Conservation (phyloP, 1,140 invertebrate genomes). For the Drosophila lowei region DNA sequence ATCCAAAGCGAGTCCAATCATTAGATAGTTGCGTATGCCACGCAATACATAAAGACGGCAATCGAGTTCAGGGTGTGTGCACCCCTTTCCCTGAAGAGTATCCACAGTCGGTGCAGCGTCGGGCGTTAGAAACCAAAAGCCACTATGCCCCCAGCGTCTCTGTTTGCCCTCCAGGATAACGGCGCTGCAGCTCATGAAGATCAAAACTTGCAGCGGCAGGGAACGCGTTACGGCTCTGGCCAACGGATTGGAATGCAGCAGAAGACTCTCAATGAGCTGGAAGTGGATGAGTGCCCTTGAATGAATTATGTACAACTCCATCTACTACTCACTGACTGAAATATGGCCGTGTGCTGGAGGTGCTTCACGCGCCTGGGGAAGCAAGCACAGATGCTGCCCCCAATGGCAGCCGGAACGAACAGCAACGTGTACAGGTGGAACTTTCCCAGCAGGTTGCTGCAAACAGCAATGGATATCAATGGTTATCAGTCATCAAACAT, state of each 20-base stretch:
- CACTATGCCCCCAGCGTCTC: slow-evolving; percentile 18
- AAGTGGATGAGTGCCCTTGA: not conserved
- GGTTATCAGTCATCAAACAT: no score
- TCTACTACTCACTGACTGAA: slow-evolving; percentile 55
- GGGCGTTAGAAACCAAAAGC: slow-evolving; percentile 62
- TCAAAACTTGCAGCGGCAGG: slow-evolving; percentile 25
- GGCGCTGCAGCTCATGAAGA: slow-evolving; percentile 58
- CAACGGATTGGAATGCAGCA: slow-evolving; percentile 36
- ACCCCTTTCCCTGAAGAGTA: not conserved
- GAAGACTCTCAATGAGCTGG: slow-evolving; percentile 52
- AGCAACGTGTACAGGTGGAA: slow-evolving; percentile 36
- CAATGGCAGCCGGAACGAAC: slow-evolving; percentile 45
- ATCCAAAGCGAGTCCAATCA: slow-evolving; percentile 54
- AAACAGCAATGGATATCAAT: not conserved
- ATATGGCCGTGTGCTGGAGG: slow-evolving; percentile 45
- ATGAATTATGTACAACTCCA: not conserved
- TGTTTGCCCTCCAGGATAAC: slow-evolving; percentile 56
- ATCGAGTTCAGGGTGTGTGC: not conserved
- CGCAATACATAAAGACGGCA: slow-evolving; percentile 20
- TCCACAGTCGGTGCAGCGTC: slow-evolving; percentile 8
- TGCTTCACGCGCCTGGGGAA: slow-evolving; percentile 30
- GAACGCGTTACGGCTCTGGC: slow-evolving; percentile 31
- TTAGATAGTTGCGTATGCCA: slow-evolving; percentile 54
- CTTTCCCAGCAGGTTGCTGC: slow-evolving; percentile 38
- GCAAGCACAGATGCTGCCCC: slow-evolving; percentile 19